phyloP scores from a whole-genome alignment of 2,888 invertebrate species.

The Drosophila kanekoi region DNA sequence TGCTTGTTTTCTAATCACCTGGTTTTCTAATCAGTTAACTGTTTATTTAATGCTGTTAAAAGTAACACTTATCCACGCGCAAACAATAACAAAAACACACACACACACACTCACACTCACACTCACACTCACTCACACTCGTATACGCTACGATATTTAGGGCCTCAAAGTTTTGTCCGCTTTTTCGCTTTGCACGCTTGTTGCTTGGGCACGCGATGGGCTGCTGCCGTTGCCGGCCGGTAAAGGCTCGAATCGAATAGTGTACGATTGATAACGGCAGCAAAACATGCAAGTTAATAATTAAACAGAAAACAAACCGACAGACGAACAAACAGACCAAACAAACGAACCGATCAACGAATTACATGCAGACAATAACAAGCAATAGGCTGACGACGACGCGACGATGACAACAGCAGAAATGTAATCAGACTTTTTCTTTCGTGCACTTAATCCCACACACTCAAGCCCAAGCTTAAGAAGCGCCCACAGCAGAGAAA shows the following conservation, averaged over 20 bases:
- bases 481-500: background rate
- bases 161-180: slow-evolving; percentile 19
- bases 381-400: slow-evolving; percentile 44
- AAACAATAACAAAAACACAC: background rate
- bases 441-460: slow-evolving; percentile 19
- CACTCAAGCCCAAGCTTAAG: slow-evolving; percentile 23
- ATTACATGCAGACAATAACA: slow-evolving; percentile 59
- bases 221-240: slow-evolving; percentile 67
- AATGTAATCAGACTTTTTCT: slow-evolving; percentile 59
- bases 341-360: slow-evolving; percentile 24
- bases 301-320: slow-evolving; percentile 51
- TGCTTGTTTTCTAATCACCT: slow-evolving; percentile 52
- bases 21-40: slow-evolving; percentile 57
- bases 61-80: slow-evolving; percentile 58
- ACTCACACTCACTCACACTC: slow-evolving; percentile 1
- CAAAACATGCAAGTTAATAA: slow-evolving; percentile 68
- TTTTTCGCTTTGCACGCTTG: slow-evolving; percentile 40
- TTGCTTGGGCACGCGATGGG: slow-evolving; percentile 63
- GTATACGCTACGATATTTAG: slow-evolving; percentile 16
- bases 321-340: slow-evolving; percentile 16
- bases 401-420: slow-evolving; percentile 47
- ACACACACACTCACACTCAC: background rate
- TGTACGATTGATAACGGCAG: slow-evolving; percentile 70
- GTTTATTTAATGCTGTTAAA: slow-evolving; percentile 70
- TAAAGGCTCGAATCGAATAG: slow-evolving; percentile 47